phyloP scores from a whole-genome alignment of 2,797 vertebrate genomes.

The Scyliorhinus canicula region DNA sequence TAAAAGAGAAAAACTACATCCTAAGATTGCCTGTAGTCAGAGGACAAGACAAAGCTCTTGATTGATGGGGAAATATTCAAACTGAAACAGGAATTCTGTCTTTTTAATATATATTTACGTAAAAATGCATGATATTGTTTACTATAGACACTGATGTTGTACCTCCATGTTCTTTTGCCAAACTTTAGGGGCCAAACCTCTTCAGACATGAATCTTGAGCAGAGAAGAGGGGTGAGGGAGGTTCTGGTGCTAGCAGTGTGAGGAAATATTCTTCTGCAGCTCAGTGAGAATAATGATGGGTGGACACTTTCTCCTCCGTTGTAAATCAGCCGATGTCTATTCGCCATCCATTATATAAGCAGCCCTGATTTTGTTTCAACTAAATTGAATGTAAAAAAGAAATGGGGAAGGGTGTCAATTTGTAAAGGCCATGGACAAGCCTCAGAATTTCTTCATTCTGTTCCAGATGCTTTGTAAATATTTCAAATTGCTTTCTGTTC shows the following conservation, averaged over 20 bases:
- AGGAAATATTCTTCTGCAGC: too few species aligned
- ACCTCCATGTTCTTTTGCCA: neutral
- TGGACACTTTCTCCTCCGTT: neutral
- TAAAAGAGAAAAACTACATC: neutral
- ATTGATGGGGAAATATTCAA: neutral
- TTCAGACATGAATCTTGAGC: neutral
- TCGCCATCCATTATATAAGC: neutral
- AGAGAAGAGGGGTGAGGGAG: neutral
- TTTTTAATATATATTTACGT: neutral
- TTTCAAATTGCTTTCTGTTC: neutral
- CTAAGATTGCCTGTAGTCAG: neutral
- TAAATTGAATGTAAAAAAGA: neutral
- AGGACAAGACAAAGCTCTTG: neutral
- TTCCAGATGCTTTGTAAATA: neutral
- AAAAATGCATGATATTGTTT: conserved; percentile 1
- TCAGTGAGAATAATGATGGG: neutral
- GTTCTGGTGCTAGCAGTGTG: neutral
- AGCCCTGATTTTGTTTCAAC: neutral
- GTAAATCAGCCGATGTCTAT: neutral
- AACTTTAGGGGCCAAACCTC: neutral
- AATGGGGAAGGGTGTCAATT: neutral
- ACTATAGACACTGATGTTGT: neutral
- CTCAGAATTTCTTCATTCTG: neutral
- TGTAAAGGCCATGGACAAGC: neutral
- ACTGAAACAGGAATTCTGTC: neutral